Conservation (phyloP, 2,888 invertebrate species). For the Drosophila fulvimacula region DNA sequence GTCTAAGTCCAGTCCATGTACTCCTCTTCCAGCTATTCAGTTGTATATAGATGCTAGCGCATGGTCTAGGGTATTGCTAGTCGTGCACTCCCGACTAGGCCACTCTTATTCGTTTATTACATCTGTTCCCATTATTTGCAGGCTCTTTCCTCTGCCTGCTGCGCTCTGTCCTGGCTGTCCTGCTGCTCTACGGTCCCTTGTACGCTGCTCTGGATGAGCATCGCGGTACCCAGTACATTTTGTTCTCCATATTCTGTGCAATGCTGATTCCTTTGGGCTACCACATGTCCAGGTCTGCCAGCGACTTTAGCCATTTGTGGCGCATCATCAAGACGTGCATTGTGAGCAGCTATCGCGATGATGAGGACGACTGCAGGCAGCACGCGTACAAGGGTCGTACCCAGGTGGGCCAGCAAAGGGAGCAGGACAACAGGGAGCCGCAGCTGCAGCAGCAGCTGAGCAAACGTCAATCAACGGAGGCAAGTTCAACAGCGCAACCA, state of each 20-base stretch:
- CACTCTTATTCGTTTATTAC: too few relatives aligned
- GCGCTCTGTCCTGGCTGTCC: constrained; percentile 92
- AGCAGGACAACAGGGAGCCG: constrained; percentile 35
- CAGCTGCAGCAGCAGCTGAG: constrained; percentile 27
- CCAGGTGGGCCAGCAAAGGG: constrained; percentile 14
- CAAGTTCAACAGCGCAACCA: constrained; percentile 3
- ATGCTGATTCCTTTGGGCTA: constrained; percentile 95
- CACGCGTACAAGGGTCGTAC: constrained; percentile 28
- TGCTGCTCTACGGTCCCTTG: constrained; percentile 93
- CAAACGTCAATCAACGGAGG: constrained; percentile 30
- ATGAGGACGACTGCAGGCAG: constrained; percentile 86
- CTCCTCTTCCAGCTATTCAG: background rate
- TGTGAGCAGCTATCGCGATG: constrained; percentile 90
- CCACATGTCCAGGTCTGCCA: constrained; percentile 95
- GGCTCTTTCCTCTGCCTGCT: constrained; percentile 91
- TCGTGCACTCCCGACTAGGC: background rate
- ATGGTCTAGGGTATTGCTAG: background rate
- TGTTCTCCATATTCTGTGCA: constrained; percentile 97
- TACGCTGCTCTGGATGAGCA: constrained; percentile 94
- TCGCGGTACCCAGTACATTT: constrained; percentile 93
- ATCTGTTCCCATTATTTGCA: constrained; percentile 20
- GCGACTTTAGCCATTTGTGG: constrained; percentile 96
- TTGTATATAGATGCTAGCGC: background rate
- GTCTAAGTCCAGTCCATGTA: too few relatives aligned
- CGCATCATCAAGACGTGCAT: constrained; percentile 92